Percentiles rank a stretch among this genome's conserved stretches.
phyloP scores from a whole-genome alignment of 2,113 vertebrate species.

The Petroica traversi region DNA sequence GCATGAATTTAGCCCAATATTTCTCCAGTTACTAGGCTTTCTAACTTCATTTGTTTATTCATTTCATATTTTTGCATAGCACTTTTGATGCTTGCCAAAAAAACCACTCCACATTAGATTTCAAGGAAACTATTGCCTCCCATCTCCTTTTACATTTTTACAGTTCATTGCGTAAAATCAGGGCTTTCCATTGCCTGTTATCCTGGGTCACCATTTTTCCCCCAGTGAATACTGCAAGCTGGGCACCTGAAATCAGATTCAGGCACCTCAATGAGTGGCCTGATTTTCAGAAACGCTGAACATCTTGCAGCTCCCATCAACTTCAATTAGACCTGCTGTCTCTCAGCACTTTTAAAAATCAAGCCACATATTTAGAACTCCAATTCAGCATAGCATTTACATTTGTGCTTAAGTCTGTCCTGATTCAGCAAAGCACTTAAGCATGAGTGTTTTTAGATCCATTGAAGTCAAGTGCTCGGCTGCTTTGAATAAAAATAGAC shows the following conservation, averaged over 20 bases:
- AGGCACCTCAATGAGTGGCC: conserved; percentile 14
- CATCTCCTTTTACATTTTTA: neutral
- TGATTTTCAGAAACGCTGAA: conserved; percentile 37
- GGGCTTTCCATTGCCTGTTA: neutral
- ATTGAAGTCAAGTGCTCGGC: conserved; percentile 55
- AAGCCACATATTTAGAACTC: conserved; percentile 40
- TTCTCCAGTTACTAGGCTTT: conserved; percentile 5
- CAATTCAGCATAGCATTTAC: conserved; percentile 46
- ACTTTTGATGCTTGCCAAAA: neutral
- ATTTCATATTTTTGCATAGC: conserved; percentile 14
- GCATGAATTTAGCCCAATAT: neutral
- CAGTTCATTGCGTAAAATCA: neutral
- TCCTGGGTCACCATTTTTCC: neutral
- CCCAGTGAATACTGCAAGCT: neutral
- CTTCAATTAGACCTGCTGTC: conserved; percentile 41
- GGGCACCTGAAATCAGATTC: conserved; percentile 39
- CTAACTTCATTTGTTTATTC: conserved; percentile 30
- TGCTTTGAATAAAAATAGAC: conserved; percentile 63
- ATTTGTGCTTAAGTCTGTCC: conserved; percentile 61
- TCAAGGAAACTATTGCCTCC: neutral
- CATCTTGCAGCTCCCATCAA: neutral
- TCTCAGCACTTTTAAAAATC: conserved; percentile 58
- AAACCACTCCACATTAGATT: neutral
- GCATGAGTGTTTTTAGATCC: conserved; percentile 30
- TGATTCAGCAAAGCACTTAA: conserved; percentile 67